Evolutionary conservation across 2,113 vertebrate genomes (phyloP).

Genomic region (Varanus komodoensis): DNA sequence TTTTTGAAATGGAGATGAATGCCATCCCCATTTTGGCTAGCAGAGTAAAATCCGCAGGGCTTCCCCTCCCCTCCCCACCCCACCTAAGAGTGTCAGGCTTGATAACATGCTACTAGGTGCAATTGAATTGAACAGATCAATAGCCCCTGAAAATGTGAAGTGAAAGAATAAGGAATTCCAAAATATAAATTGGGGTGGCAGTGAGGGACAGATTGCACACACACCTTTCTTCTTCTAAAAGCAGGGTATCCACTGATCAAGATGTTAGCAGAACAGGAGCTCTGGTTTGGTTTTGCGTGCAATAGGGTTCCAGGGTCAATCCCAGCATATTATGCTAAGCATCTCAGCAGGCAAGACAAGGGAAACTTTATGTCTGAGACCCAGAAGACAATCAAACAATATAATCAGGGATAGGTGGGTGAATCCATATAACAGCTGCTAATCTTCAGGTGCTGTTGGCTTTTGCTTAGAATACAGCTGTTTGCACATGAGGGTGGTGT

Average conservation of each 20-base stretch:
- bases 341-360: background rate
- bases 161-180: background rate
- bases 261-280: background rate
- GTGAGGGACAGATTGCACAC: no score
- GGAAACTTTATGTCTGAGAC: background rate
- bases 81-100: background rate
- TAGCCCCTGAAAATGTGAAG: background rate
- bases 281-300: accelerated
- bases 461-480: background rate
- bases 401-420: background rate
- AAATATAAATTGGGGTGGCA: background rate
- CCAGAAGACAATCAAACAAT: background rate
- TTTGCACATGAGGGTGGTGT: background rate
- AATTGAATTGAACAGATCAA: background rate
- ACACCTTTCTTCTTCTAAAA: background rate
- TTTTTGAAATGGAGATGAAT: no score
- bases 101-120: no score
- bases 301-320: accelerated
- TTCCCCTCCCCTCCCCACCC: background rate
- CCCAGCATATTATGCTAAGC: background rate
- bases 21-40: no score
- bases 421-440: background rate
- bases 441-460: background rate
- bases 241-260: background rate
- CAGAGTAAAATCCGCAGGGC: no score